These are phyloP conservation scores for Oreamnos americanus DNA, from an alignment of 2,113 vertebrate genomes.

Conservation along the genomic window DNA sequence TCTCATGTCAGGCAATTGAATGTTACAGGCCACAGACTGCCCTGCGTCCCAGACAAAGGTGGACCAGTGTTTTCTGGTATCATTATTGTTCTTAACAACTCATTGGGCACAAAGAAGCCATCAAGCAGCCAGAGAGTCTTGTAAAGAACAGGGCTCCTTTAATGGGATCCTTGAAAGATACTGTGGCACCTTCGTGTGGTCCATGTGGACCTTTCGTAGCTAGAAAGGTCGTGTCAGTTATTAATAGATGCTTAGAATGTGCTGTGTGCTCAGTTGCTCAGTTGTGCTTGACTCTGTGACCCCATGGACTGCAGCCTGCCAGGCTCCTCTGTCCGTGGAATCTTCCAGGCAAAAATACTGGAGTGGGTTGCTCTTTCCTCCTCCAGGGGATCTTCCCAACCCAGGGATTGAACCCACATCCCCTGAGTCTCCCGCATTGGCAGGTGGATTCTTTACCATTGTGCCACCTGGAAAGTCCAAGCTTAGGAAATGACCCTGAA, in stretches of 20 bases:
- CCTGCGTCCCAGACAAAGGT: neutral
- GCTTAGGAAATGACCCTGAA: neutral
- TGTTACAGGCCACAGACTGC: neutral
- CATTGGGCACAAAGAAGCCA: neutral
- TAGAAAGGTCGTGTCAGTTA: neutral
- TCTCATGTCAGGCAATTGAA: too few species aligned
- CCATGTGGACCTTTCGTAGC: too few species aligned
- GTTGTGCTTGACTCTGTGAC: rapidly evolving
- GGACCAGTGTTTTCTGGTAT: too few species aligned
- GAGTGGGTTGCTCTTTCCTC: neutral
- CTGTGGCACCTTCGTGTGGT: rapidly evolving
- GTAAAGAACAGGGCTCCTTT: neutral
- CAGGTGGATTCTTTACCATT: neutral
- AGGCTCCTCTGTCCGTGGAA: neutral
- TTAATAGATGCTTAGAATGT: neutral
- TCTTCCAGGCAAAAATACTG: neutral
- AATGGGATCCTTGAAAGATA: neutral
- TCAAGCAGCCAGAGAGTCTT: neutral
- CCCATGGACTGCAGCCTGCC: neutral
- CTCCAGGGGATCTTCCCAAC: neutral
- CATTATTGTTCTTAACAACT: neutral
- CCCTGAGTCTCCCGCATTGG: neutral
- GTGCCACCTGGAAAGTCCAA: neutral
- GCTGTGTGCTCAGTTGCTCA: neutral
- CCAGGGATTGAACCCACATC: neutral